Percentiles rank a stretch among this genome's conserved stretches.
phyloP scores from a whole-genome alignment of 1,140 invertebrate species.

The Zaprionus inermis region DNA sequence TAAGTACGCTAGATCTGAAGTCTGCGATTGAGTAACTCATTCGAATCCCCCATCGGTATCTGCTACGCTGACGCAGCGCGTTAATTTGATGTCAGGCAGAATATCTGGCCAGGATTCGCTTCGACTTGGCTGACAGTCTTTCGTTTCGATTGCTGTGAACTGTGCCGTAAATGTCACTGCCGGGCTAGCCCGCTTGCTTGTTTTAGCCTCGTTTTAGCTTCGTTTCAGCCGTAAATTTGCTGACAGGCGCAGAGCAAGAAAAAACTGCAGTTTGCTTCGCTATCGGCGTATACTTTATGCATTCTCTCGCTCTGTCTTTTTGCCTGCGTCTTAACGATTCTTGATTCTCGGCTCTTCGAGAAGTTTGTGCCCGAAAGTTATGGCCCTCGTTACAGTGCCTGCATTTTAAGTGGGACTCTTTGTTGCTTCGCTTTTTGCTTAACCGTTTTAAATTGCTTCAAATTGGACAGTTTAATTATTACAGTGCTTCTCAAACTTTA shows the following conservation, averaged over 20 bases:
- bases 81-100: constrained; percentile 16
- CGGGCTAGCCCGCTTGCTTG: not conserved
- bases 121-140: constrained; percentile 13
- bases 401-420: constrained; percentile 6
- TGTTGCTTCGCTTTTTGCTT: not conserved
- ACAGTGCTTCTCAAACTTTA: not conserved
- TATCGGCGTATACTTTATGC: constrained; percentile 3
- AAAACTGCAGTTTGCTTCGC: not conserved
- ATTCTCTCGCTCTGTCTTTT: not conserved
- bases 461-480: constrained; percentile 5
- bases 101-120: not conserved
- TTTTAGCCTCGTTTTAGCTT: not conserved
- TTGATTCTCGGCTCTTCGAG: not conserved
- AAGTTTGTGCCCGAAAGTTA: constrained; percentile 1
- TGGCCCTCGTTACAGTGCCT: constrained; percentile 1
- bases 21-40: not conserved
- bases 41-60: not conserved
- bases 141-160: constrained; percentile 6
- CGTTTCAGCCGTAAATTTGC: not conserved
- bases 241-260: constrained; percentile 8
- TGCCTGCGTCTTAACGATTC: constrained; percentile 10
- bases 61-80: not conserved
- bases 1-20: not conserved
- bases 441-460: constrained; percentile 1
- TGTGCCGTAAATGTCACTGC: constrained; percentile 15